phyloP scores from a whole-genome alignment of 2,113 vertebrate species.

The Cisticola juncidis region DNA sequence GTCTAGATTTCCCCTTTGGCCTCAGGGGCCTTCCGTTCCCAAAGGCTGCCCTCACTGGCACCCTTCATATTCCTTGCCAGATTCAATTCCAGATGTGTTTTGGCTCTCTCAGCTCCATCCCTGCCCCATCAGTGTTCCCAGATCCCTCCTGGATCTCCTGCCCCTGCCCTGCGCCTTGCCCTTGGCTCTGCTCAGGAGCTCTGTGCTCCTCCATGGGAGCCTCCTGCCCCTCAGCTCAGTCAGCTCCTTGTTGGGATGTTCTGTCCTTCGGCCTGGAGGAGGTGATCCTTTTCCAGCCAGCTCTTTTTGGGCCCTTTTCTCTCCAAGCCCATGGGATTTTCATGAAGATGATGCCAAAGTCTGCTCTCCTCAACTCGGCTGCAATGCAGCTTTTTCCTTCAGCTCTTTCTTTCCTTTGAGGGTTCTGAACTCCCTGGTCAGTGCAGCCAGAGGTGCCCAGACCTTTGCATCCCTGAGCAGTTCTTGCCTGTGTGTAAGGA shows the following conservation, averaged over 20 bases:
- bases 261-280: neutral
- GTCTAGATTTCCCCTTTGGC: neutral
- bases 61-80: neutral
- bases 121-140: neutral
- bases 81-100: neutral
- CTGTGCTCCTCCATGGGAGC: neutral
- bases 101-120: neutral
- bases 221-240: neutral
- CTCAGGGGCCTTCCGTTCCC: neutral
- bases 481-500: neutral
- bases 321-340: neutral
- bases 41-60: neutral
- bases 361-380: neutral
- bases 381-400: neutral
- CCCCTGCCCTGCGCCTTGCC: neutral
- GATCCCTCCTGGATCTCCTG: too few species aligned
- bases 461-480: neutral
- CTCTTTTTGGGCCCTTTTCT: neutral
- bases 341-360: neutral
- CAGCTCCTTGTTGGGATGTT: neutral
- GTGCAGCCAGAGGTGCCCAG: neutral
- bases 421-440: neutral
- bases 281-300: neutral
- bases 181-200: neutral
- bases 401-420: neutral